Evolutionary conservation across 2,113 vertebrate species (phyloP), one percentile per base, ranked within the genome.

Genomic region (Lates calcarifer): DNA sequence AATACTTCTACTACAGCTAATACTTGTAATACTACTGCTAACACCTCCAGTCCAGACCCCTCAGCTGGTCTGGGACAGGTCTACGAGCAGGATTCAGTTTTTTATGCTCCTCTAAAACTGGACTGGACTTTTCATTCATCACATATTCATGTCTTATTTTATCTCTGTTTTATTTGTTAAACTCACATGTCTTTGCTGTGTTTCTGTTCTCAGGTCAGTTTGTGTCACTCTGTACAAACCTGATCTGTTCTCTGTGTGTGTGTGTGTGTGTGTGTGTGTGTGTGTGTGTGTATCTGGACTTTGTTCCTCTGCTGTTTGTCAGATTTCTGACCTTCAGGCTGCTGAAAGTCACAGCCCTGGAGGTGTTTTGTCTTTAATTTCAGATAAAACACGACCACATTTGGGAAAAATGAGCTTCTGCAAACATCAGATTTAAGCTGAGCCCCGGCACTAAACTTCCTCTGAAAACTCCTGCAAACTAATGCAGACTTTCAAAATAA

Each of bases 231-330:
- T 60, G 3, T n/a, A n/a, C n/a, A n/a, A n/a, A n/a, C n/a, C n/a
- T n/a, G n/a, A n/a, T n/a, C n/a, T n/a, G n/a, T n/a, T 68, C 13
- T 55, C 2, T 43, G 1, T 22, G 2, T 43, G 1, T 28, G 6
- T 58, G n/a, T 53, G 6, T 60, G 3, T 55, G 1, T n/a, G 22
- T 29, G 11, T 31, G 29, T 69, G 24, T n/a, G 24, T 56, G 11
- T 28, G 4, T 75, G 3, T 26, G 24, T 77, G 26, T 17, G 57
- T 41, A 10, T 33, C 8, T 43, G 82, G 74, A 88, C 89, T 82
- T 86, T 87, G 83, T 28, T 26, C 31, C 24, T n/a, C 49, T n/a
- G 53, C 55, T 65, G 85, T 77, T 60, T 71, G 66, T 47, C 62
- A 1, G 13, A 2, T 39, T 35, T 57, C 13, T 85, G 82, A 89